Base-by-base conservation (phyloP, 23 tunicate genomes). In the Styela clava region DNA sequence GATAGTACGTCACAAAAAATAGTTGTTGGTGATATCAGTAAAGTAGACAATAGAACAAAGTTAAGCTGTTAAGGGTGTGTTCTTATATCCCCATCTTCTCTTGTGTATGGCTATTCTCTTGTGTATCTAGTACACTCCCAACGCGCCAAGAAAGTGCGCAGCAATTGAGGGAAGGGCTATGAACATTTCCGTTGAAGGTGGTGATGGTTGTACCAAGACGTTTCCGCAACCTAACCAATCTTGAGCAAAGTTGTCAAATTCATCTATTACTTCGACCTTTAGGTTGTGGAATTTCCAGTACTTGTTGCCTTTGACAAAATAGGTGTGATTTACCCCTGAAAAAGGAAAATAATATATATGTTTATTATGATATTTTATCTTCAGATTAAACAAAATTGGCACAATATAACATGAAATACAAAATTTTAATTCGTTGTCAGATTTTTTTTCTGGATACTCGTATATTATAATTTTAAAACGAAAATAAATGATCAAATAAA, bases 261-360 rank as follows among this genome's bases (percentile, higher is more conserved):
- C 74, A 24, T 61, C 78, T 3, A 88, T 61, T 3, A 81, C 89
- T 52, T 81, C 28, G 64, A 88, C 68, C n/a, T 87, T 56, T 67
- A 73, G 74, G 61, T 84, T 83, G 70, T 93, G 82, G 30, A 87
- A 93, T 24, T 36, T 84, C 86, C 86, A 85, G 62, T 87, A 93
- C 61, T 84, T 52, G 30, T 73, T 87, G 33, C 98, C 98, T 81
- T 87, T 93, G 31, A 93, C 93, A 51, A 93, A 93, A 72, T 87
- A 93, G 3, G 97, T 92, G 82, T 77, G 65, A 68, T 92, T 92
- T 69, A 30, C 76, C 29, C 91, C 97, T 92, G 79, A 3, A 73
- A 35, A 71, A 18, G 76, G 65, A 31, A 18, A 28, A 2, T 31
- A 34, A 62, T 7, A 12, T 26, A 16, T 61, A n/a, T n/a, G n/a